Conservation (phyloP, 2,113 vertebrate species). For the Erpornis zantholeuca region DNA sequence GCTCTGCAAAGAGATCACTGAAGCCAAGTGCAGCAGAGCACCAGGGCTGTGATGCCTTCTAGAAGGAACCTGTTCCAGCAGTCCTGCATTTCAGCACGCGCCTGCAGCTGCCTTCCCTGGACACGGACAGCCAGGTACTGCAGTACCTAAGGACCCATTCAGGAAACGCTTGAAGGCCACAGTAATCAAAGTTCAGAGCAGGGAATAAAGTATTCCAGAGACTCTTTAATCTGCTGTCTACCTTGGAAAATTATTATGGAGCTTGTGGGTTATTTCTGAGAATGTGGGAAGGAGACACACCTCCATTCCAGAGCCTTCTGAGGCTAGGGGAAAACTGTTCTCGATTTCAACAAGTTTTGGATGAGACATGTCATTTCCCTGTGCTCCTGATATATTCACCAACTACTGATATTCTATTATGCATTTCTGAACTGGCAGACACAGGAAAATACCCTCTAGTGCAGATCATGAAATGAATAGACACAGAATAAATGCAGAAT, state of each 20-base stretch:
- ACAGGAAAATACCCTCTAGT: not conserved
- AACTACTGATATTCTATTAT: not conserved
- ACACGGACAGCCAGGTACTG: accelerated
- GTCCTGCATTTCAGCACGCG: not conserved
- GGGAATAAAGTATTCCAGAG: not conserved
- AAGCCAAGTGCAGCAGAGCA: not conserved
- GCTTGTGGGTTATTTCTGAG: not conserved
- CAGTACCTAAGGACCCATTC: not conserved
- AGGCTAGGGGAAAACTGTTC: not conserved
- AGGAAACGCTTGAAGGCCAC: not conserved
- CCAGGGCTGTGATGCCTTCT: not conserved
- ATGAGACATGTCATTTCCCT: accelerated
- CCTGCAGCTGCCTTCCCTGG: not conserved
- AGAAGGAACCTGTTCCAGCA: not conserved
- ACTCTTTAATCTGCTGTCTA: not conserved
- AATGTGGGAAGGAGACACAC: not conserved
- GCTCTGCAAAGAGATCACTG: not conserved
- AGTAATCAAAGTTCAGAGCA: not conserved
- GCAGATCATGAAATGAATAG: not conserved
- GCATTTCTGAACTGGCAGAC: not conserved
- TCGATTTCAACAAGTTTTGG: not conserved
- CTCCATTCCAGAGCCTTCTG: not conserved
- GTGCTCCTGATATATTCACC: not conserved
- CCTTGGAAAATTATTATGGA: not conserved
- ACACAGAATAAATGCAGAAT: not conserved